These are phyloP conservation scores for Anseranas semipalmata DNA, from an alignment of 2,113 vertebrate species.

Conservation along the genomic window DNA sequence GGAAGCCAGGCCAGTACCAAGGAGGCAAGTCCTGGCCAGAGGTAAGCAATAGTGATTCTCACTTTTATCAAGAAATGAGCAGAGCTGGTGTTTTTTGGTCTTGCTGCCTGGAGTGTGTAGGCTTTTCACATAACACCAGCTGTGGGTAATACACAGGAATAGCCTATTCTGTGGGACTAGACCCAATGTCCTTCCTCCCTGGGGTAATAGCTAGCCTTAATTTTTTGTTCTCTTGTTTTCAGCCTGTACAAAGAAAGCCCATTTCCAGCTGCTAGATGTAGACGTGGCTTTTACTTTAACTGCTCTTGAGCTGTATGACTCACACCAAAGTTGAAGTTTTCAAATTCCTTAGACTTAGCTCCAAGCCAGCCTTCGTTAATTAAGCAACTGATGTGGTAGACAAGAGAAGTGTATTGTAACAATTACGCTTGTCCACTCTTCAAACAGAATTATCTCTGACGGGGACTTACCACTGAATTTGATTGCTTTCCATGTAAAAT, in stretches of 20 bases:
- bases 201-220: background rate
- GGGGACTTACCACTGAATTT: constrained; percentile 21
- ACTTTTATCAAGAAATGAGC: background rate
- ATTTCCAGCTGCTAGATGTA: background rate
- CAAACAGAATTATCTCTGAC: constrained; percentile 30
- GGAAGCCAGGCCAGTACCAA: background rate
- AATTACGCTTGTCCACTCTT: background rate
- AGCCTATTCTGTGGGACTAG: background rate
- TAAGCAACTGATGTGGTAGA: background rate
- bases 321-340: background rate
- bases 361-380: background rate
- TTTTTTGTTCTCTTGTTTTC: background rate
- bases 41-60: background rate
- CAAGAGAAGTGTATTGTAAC: background rate
- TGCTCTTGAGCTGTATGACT: background rate
- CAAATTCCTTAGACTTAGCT: background rate
- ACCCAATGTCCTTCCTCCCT: background rate
- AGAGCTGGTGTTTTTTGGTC: background rate
- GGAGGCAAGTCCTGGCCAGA: background rate
- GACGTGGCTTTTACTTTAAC: background rate
- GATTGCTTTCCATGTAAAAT: constrained; percentile 45
- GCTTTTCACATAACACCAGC: background rate
- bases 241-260: background rate
- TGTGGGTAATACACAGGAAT: background rate
- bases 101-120: background rate